Evolutionary conservation across 2,888 invertebrate species (phyloP), one percentile per base, ranked within the genome.

Genomic region (Glaucopsyche alexis): DNA sequence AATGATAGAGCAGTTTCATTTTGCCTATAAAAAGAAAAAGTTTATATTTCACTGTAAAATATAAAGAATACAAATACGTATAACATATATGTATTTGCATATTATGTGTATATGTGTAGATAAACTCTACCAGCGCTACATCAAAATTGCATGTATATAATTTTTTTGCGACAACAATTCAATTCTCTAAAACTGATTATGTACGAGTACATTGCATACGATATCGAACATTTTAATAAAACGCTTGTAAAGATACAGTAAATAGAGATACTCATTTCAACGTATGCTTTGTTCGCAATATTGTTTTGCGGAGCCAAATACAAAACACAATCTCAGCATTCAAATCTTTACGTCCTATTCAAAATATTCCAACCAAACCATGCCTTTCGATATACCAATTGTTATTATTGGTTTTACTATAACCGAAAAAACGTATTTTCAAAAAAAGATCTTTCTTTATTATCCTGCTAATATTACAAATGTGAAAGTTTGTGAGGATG

Each of bases 351-450:
- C 81, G 81, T 75, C 80, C 81, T 83, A 84, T 85, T 85, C 84
- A 83, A 82, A 87, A 85, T 84, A 84, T 85, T 85, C 83, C 83
- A 83, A 81, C 80, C 79, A 81, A 81, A 83, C 84, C 89, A 88
- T 84, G 87, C 88, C 88, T 86, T 86, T 60, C 60, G 60, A 60
- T 83, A 85, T 81, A 86, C 86, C 81, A 81, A 86, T 66, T 82
- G 85, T 87, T 89, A 90, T 88, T 90, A 91, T 90, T 88, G 86
- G 85, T 86, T 85, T 83, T 85, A 84, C 84, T 69, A 49, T 16
- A 49, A 49, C 16, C 72, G 71, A 67, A 60, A 71, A 74, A 71
- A 75, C 69, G 73, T 74, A 74, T 72, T 11, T 16, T 11, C 8
- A 19, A 19, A 55, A 16, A 52, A 16, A 16, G 16, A 16, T 52